Evolutionary conservation across 1,140 invertebrate genomes (phyloP).

Genomic region (Drosophila arawakana): DNA sequence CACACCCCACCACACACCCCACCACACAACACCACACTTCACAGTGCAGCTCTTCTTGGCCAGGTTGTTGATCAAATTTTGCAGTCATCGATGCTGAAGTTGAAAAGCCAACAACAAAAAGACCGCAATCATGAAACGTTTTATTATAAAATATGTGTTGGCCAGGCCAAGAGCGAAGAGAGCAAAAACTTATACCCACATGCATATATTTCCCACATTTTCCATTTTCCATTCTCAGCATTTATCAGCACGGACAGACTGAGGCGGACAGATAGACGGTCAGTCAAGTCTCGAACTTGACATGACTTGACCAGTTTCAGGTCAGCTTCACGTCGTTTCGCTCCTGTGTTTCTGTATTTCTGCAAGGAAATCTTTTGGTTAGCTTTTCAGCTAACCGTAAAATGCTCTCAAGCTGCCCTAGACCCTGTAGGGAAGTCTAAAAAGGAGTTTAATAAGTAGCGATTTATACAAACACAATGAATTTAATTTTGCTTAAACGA

Average conservation of each 20-base stretch:
- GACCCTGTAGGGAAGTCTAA: not conserved
- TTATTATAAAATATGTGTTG: conserved; percentile 68
- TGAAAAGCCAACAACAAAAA: conserved; percentile 44
- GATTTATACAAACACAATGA: no score
- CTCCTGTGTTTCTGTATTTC: conserved; percentile 2
- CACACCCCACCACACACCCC: not conserved
- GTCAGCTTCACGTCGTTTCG: not conserved
- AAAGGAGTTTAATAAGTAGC: no score
- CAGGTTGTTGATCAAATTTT: conserved; percentile 68
- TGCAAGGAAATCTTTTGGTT: conserved; percentile 1
- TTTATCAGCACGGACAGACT: conserved; percentile 36
- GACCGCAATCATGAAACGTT: conserved; percentile 71
- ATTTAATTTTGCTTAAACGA: no score
- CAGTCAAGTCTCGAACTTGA: conserved; percentile 44
- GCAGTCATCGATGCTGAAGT: conserved; percentile 46
- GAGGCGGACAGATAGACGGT: not conserved
- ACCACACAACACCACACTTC: no score
- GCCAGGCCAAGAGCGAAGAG: not conserved
- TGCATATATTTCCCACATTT: conserved; percentile 44
- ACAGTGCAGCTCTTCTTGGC: not conserved
- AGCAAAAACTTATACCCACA: conserved; percentile 4
- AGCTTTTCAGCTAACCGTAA: conserved; percentile 6
- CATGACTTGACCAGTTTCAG: conserved; percentile 39
- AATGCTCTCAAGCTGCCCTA: not conserved
- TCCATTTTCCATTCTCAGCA: conserved; percentile 27